phyloP scores from a whole-genome alignment of 2,113 vertebrate species.

The Thomomys bottae region DNA sequence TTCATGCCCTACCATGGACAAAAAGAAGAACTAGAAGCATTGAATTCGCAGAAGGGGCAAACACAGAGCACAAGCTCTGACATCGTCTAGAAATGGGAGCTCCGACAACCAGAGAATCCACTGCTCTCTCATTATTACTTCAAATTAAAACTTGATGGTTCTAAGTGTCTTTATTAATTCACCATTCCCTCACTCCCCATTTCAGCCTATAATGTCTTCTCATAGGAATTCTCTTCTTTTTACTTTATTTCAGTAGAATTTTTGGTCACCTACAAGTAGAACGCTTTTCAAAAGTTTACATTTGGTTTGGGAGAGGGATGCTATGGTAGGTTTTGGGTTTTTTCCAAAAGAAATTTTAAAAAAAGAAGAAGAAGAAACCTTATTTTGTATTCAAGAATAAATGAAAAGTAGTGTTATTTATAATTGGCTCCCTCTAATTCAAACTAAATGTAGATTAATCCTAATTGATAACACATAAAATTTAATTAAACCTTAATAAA shows the following conservation, averaged over 20 bases:
- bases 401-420: conserved; percentile 83
- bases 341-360: conserved; percentile 8
- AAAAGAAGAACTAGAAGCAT: neutral
- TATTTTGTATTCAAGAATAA: conserved; percentile 79
- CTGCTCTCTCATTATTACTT: neutral
- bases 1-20: neutral
- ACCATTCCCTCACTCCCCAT: neutral
- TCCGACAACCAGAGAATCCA: no score
- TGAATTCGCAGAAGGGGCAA: neutral
- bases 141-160: neutral
- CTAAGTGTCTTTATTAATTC: neutral
- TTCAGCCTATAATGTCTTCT: conserved; percentile 5
- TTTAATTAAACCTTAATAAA: conserved; percentile 83
- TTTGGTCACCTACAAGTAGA: neutral
- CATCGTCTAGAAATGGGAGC: neutral
- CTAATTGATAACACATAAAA: conserved; percentile 83
- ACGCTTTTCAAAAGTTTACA: neutral
- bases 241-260: neutral
- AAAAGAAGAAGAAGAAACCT: conserved; percentile 14
- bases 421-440: conserved; percentile 82
- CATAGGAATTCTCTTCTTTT: conserved; percentile 1
- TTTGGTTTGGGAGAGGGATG: neutral
- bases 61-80: neutral
- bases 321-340: neutral
- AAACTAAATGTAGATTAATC: conserved; percentile 84